These are phyloP conservation scores for Sternotherus odoratus DNA, from an alignment of 2,797 vertebrate genomes.

Conservation along the genomic window DNA sequence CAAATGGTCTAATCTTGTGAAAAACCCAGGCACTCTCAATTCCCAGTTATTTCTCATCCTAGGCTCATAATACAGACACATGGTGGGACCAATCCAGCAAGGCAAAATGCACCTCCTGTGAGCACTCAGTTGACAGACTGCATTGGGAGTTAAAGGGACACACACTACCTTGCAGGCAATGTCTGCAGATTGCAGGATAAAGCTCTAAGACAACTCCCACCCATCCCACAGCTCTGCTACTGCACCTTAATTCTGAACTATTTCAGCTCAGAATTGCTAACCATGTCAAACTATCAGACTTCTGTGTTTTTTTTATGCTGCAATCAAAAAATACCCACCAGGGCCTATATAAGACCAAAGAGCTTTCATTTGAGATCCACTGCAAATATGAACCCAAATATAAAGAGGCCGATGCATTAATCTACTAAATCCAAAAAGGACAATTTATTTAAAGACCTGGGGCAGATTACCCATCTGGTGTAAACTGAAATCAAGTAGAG, in stretches of 20 bases:
- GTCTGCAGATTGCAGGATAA: background rate
- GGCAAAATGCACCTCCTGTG: rapidly evolving
- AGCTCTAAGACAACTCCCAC: background rate
- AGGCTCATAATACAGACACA: background rate
- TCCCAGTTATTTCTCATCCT: rapidly evolving
- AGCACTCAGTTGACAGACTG: rapidly evolving
- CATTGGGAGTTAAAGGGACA: rapidly evolving
- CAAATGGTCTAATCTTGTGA: background rate
- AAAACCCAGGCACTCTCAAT: rapidly evolving
- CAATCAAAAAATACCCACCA: rapidly evolving
- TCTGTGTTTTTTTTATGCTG: background rate
- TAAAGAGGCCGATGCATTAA: background rate
- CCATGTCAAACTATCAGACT: background rate
- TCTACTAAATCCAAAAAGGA: background rate
- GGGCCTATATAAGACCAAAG: rapidly evolving
- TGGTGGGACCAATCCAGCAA: rapidly evolving
- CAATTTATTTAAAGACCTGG: background rate
- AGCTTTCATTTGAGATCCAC: background rate
- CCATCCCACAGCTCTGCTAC: rapidly evolving
- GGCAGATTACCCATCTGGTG: rapidly evolving
- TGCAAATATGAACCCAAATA: background rate
- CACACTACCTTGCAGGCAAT: background rate
- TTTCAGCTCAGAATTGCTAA: no score
- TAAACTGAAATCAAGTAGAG: rapidly evolving
- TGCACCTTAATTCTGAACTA: background rate